These are phyloP conservation scores for Axis porcinus DNA, from an alignment of 2,113 vertebrate genomes.

Conservation along the genomic window DNA sequence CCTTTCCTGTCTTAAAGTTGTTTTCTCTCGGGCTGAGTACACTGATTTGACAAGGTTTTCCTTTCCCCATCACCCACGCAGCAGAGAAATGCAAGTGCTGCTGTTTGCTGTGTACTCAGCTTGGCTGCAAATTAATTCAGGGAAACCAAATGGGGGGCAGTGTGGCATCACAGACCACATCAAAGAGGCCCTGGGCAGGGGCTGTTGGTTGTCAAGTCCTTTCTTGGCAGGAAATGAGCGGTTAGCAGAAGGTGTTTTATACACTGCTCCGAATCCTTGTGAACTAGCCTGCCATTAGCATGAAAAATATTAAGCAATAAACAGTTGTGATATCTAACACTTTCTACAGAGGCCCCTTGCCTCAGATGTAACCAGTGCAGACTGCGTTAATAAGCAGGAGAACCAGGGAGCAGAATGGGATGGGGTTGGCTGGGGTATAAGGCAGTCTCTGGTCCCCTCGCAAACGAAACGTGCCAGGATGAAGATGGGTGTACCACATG, in stretches of 20 bases:
- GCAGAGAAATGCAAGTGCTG: not conserved
- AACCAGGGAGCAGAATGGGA: not conserved
- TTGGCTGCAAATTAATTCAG: not conserved
- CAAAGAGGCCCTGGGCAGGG: not conserved
- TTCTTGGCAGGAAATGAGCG: conserved; percentile 39
- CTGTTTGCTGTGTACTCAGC: not conserved
- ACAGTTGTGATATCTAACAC: conserved; percentile 50
- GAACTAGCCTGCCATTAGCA: conserved; percentile 56
- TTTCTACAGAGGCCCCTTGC: conserved; percentile 10
- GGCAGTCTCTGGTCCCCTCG: not conserved
- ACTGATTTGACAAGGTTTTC: not conserved
- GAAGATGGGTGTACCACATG: not conserved
- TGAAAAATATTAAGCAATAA: conserved; percentile 70
- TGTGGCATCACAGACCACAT: not conserved
- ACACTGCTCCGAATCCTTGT: conserved; percentile 10
- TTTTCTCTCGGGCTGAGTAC: not conserved
- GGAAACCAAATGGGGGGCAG: not conserved
- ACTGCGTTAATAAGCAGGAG: not conserved
- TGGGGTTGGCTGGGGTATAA: not conserved
- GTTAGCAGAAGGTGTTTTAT: conserved; percentile 65
- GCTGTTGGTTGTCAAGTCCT: not conserved
- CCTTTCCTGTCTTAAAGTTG: not conserved
- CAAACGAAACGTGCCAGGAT: fast-evolving
- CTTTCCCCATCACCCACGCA: not conserved
- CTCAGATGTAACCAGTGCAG: not conserved